These are phyloP conservation scores for Pediacus dermestoides DNA, from an alignment of 2,888 invertebrate species.

Conservation along the genomic window DNA sequence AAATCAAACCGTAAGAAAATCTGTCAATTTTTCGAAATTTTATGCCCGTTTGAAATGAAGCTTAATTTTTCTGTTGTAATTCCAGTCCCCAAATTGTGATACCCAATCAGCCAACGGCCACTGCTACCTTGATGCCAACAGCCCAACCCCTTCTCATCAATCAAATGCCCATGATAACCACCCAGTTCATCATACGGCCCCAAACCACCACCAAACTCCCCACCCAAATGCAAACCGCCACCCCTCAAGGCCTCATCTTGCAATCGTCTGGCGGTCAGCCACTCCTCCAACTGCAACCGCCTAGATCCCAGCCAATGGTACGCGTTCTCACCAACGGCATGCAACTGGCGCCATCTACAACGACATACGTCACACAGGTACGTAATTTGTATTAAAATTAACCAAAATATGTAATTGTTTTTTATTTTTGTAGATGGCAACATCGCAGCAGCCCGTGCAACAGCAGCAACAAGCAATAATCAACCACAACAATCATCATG, in stretches of 20 bases:
- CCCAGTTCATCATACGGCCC: conserved; percentile 67
- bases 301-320: conserved; percentile 47
- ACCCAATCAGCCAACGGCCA: conserved; percentile 41
- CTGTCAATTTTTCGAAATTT: too few relatives aligned
- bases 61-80: conserved; percentile 11
- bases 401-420: conserved; percentile 1
- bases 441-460: conserved; percentile 32
- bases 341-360: conserved; percentile 48
- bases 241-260: conserved; percentile 45
- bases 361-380: conserved; percentile 42
- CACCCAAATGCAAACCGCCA: conserved; percentile 32
- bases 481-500: too few relatives aligned
- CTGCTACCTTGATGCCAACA: conserved; percentile 46
- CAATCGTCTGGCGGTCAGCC: conserved; percentile 44
- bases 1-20: too few relatives aligned
- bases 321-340: conserved; percentile 59
- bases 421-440: conserved; percentile 29
- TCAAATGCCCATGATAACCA: conserved; percentile 50
- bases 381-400: conserved; percentile 8
- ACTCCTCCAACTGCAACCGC: conserved; percentile 41
- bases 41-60: too few relatives aligned
- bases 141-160: conserved; percentile 47
- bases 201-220: conserved; percentile 55
- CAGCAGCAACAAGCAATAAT: conserved; percentile 22
- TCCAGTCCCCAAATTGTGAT: conserved; percentile 48